phyloP scores from a whole-genome alignment of 2,113 vertebrate genomes.

The Gulo gulo region DNA sequence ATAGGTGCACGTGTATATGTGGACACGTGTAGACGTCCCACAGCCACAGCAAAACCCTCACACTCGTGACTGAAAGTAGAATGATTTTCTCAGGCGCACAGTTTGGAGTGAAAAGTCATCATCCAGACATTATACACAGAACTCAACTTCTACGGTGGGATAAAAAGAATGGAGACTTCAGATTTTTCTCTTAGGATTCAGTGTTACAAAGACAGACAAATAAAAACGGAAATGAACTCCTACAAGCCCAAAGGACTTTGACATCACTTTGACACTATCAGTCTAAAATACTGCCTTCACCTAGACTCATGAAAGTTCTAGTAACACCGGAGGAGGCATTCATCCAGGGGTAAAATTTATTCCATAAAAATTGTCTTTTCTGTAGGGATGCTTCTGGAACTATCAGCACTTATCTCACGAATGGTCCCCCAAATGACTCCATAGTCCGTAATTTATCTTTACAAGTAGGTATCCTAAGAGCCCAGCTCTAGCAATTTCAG shows the following conservation, averaged over 20 bases:
- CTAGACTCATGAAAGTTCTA: not conserved
- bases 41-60: not conserved
- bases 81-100: not conserved
- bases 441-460: not conserved
- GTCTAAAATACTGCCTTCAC: not conserved
- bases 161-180: constrained; percentile 75
- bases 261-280: not conserved
- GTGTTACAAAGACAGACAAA: not conserved
- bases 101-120: not conserved
- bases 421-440: not conserved
- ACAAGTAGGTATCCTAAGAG: not conserved
- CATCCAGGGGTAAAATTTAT: not conserved
- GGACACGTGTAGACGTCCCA: constrained; percentile 39
- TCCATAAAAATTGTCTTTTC: not conserved
- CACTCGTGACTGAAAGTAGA: not conserved
- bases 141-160: constrained; percentile 54
- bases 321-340: not conserved
- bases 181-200: constrained; percentile 74
- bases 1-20: too few relatives aligned
- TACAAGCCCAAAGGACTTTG: not conserved
- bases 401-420: not conserved
- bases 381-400: not conserved
- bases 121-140: not conserved
- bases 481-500: not conserved
- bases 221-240: not conserved